Evolutionary conservation across 2,888 invertebrate species (phyloP), one percentile per base, ranked within the genome.

Genomic region (Leptothorax acervorum): DNA sequence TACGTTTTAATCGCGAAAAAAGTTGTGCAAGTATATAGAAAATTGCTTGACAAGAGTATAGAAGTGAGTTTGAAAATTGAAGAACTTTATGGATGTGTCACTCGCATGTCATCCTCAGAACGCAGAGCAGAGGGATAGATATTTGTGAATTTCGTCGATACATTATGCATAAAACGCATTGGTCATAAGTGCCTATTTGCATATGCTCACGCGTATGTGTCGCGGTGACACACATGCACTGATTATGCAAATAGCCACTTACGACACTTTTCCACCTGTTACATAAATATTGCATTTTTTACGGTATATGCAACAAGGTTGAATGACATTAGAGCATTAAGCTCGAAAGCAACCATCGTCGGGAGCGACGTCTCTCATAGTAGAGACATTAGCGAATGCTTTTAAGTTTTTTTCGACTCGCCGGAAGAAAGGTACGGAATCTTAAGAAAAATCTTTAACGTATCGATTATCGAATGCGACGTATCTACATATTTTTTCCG

Each of bases 21-120:
- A 70, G 9, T 76, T 66, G 39, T 51, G 31, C 31, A n/a, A 45
- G 48, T 60, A 51, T 51, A 18, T 18, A 51, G 12, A 45, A 51
- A 51, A 51, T 51, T 51, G 6, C 6, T 51, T 18, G 11, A 53
- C 45, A 48, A 57, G 42, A 48, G 45, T 45, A 18, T 48, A 48
- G 23, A 70, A 51, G 5, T 51, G 6, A n/a, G 42, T 11, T 45
- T 68, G 68, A 78, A 78, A 78, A 78, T 55, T 78, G 76, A n/a
- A 76, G 28, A 78, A 78, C 15, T 60, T 68, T 78, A n/a, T 12
- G 28, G 6, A 48, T 23, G 12, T 28, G 76, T 68, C 42, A 70
- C 6, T 70, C 45, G 4, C 23, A 28, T 45, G 45, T 57, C 31
- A 39, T 6, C 1, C 28, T 48, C 57, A 35, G 6, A 53, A 51